Conservation (phyloP, 2,888 invertebrate genomes). For the Chromoteleia sp. region DNA sequence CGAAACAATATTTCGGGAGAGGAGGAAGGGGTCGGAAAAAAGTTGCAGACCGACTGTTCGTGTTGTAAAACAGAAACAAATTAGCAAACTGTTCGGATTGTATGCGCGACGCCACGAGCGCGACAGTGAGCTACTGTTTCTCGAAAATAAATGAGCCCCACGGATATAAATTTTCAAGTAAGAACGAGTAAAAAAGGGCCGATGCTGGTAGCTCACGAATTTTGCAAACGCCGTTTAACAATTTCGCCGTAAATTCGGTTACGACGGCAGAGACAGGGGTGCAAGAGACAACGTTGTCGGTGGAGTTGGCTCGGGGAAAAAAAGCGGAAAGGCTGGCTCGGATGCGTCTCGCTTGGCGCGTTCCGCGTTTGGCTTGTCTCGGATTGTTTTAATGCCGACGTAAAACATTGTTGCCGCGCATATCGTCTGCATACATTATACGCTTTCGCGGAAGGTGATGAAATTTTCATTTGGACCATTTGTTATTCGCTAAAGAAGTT, state of each 20-base stretch:
- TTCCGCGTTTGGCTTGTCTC: slow-evolving; percentile 70
- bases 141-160: slow-evolving; percentile 59
- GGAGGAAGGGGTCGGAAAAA: slow-evolving; percentile 5
- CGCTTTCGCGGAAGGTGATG: slow-evolving; percentile 33
- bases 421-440: slow-evolving; percentile 54
- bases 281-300: slow-evolving; percentile 68
- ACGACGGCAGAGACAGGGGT: slow-evolving; percentile 64
- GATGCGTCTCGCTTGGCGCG: slow-evolving; percentile 65
- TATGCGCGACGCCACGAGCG: slow-evolving; percentile 36
- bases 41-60: neutral
- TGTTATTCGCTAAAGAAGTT: slow-evolving; percentile 44
- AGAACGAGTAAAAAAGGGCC: slow-evolving; percentile 68
- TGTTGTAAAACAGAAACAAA: slow-evolving; percentile 52
- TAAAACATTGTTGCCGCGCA: slow-evolving; percentile 47
- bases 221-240: slow-evolving; percentile 79
- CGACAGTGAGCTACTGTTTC: slow-evolving; percentile 57
- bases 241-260: slow-evolving; percentile 76
- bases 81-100: slow-evolving; percentile 56
- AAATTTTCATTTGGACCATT: slow-evolving; percentile 52
- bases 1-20: slow-evolving; percentile 29
- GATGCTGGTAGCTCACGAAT: slow-evolving; percentile 73
- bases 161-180: slow-evolving; percentile 72
- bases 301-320: slow-evolving; percentile 50
- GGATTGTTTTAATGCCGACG: slow-evolving; percentile 69
- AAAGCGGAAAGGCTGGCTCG: slow-evolving; percentile 57